These are phyloP conservation scores for Timema podura DNA, from an alignment of 2,888 invertebrate genomes.

Conservation along the genomic window DNA sequence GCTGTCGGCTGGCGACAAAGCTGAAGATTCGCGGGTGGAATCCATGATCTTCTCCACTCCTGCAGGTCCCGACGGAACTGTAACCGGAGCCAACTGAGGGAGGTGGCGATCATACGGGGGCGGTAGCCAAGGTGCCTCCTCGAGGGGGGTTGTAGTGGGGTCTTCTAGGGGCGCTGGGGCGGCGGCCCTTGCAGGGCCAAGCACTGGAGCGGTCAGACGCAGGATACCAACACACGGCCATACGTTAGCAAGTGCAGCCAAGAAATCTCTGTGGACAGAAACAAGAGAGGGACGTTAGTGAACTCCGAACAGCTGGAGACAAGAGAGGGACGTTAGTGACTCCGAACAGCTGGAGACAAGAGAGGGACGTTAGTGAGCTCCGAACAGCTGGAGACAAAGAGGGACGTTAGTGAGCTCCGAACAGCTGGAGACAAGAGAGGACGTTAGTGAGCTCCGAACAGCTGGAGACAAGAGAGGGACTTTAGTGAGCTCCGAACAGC, in stretches of 20 bases:
- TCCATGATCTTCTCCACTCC: slow-evolving; percentile 14
- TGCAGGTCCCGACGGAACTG: slow-evolving; percentile 17
- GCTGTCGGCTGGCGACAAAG: slow-evolving; percentile 11
- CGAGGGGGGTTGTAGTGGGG: not conserved
- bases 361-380: too few species aligned
- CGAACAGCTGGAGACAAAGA: too few species aligned
- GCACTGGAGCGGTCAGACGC: not conserved
- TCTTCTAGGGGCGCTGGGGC: not conserved
- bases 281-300: too few species aligned
- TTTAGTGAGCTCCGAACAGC: too few species aligned
- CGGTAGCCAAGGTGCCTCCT: not conserved
- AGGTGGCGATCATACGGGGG: slow-evolving; percentile 16
- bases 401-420: too few species aligned
- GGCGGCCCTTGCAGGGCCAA: not conserved
- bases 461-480: too few species aligned
- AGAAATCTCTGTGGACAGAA: not conserved
- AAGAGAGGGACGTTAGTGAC: too few species aligned
- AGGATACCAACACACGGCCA: slow-evolving; percentile 10
- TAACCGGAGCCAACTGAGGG: not conserved
- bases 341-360: too few species aligned
- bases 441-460: too few species aligned
- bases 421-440: too few species aligned
- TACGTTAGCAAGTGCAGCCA: slow-evolving; percentile 13
- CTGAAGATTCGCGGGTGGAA: not conserved
- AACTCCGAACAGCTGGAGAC: too few species aligned